phyloP scores from a whole-genome alignment of 35 echinoderm and acorn worm genomes.

The Holothuria glaberrima region DNA sequence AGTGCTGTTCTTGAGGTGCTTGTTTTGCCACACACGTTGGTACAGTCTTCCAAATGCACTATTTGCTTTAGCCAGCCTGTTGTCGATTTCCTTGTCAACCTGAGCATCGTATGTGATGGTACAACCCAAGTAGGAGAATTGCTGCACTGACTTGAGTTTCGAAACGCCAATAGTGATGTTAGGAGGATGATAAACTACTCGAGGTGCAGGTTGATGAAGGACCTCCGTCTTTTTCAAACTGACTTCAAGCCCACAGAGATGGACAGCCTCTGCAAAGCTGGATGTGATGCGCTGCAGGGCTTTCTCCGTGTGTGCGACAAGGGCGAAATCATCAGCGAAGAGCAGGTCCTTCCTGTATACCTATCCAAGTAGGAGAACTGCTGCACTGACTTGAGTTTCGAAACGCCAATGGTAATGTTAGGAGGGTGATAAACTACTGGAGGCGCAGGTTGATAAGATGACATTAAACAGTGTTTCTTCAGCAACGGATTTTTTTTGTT shows the following conservation, averaged over 20 bases:
- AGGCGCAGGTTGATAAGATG: neutral
- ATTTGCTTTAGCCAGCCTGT: slow-evolving; percentile 37
- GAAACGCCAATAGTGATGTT: neutral
- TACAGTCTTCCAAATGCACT: slow-evolving; percentile 18
- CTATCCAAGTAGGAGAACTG: slow-evolving; percentile 58
- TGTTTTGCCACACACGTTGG: slow-evolving; percentile 49
- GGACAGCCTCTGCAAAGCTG: neutral
- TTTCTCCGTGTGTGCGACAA: neutral
- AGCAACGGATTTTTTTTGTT: too few species aligned
- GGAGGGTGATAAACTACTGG: neutral
- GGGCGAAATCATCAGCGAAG: slow-evolving; percentile 53
- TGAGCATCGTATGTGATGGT: slow-evolving; percentile 6
- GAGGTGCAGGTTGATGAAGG: neutral
- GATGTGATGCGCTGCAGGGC: neutral
- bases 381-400: slow-evolving; percentile 18
- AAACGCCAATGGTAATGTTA: neutral
- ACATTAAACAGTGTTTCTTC: too few species aligned
- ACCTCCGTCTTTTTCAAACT: slow-evolving; percentile 13
- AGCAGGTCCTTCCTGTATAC: too few species aligned
- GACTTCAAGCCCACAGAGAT: neutral
- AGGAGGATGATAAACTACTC: neutral
- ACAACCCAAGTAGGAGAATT: slow-evolving; percentile 52
- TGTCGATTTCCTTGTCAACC: slow-evolving; percentile 40
- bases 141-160: slow-evolving; percentile 21
- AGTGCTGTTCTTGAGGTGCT: slow-evolving; percentile 12